These are phyloP conservation scores for Arothron firmamentum DNA, from an alignment of 2,113 vertebrate genomes.

Conservation along the genomic window DNA sequence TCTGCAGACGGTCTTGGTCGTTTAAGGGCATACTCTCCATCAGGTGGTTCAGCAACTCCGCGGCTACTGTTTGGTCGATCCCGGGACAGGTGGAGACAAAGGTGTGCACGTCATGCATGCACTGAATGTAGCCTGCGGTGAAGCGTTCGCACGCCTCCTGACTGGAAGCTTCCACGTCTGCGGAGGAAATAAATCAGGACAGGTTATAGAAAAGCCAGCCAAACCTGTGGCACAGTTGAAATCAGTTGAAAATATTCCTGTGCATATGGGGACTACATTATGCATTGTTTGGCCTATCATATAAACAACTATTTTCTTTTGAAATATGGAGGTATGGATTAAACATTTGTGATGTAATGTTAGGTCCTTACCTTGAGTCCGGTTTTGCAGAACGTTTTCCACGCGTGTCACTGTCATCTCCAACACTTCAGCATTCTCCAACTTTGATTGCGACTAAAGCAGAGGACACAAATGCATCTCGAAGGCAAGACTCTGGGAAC, in stretches of 20 bases:
- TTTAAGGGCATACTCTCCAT: constrained; percentile 91
- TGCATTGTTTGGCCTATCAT: too few relatives aligned
- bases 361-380: constrained; percentile 75
- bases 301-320: too few relatives aligned
- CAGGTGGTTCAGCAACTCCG: constrained; percentile 90
- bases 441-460: constrained; percentile 81
- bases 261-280: too few relatives aligned
- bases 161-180: constrained; percentile 79
- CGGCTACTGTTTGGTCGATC: constrained; percentile 82
- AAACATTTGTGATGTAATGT: too few relatives aligned
- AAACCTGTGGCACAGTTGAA: rapidly evolving
- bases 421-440: constrained; percentile 91
- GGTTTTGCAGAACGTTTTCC: constrained; percentile 77
- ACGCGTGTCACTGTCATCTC: constrained; percentile 89
- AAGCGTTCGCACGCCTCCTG: constrained; percentile 89
- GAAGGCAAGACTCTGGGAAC: too few relatives aligned
- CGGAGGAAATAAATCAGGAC: background rate
- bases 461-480: background rate
- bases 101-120: constrained; percentile 96
- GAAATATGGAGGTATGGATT: too few relatives aligned
- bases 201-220: background rate
- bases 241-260: too few relatives aligned
- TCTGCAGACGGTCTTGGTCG: constrained; percentile 75
- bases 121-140: constrained; percentile 93
- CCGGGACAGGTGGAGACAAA: constrained; percentile 90